Evolutionary conservation across 2,888 invertebrate genomes (phyloP).

Genomic region (Mantis religiosa): DNA sequence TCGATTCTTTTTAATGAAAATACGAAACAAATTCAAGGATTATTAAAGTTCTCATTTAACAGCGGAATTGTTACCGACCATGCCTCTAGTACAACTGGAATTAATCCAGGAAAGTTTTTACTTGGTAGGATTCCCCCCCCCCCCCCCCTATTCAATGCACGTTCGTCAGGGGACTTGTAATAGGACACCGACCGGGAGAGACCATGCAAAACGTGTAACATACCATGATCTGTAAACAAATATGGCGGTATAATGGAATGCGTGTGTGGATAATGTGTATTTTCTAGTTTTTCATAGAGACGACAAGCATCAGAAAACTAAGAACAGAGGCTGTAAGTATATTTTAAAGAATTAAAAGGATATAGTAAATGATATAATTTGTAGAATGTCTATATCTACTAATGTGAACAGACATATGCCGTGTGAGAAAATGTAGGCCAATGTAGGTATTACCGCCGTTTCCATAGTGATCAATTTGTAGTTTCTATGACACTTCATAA

Average conservation of each 20-base stretch:
- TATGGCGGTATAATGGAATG: background rate
- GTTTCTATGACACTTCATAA: background rate
- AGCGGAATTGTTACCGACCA: no score
- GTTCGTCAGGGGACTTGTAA: background rate
- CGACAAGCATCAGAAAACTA: background rate
- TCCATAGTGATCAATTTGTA: background rate
- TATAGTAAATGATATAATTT: background rate
- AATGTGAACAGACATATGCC: background rate
- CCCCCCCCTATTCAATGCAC: no score
- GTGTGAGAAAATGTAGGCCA: background rate
- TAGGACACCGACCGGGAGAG: background rate
- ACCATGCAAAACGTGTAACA: background rate
- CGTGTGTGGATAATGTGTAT: background rate
- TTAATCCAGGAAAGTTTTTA: no score
- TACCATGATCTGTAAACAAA: background rate
- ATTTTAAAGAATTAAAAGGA: background rate
- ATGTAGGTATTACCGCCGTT: background rate
- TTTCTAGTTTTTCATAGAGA: background rate
- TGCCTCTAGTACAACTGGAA: no score
- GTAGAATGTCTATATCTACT: background rate
- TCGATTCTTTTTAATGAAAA: no score
- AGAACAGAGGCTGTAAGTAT: background rate
- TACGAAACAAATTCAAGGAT: no score
- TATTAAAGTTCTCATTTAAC: no score
- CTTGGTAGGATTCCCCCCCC: no score